Conservation (phyloP, 2,113 vertebrate genomes). For the Morone chrysops region DNA sequence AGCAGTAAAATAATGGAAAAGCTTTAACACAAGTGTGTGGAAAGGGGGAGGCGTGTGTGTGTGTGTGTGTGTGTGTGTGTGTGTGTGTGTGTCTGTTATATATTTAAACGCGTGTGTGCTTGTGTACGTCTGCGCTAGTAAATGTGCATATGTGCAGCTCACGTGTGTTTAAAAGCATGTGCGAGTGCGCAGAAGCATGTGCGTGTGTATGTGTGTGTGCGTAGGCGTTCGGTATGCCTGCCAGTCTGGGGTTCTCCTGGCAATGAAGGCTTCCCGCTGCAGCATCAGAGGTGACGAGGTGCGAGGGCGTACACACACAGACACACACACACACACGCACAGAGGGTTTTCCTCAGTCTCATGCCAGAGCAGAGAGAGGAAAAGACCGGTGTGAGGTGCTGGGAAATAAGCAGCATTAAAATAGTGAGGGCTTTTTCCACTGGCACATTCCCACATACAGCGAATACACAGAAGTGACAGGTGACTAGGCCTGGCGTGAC, state of each 20-base stretch:
- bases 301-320: constrained; percentile 72
- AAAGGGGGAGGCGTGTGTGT: constrained; percentile 17
- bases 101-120: constrained; percentile 10
- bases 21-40: constrained; percentile 48
- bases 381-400: constrained; percentile 78
- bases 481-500: constrained; percentile 72
- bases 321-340: constrained; percentile 51
- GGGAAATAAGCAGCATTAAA: constrained; percentile 80
- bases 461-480: constrained; percentile 79
- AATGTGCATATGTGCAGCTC: constrained; percentile 44
- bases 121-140: constrained; percentile 20
- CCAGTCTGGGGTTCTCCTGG: constrained; percentile 84
- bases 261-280: constrained; percentile 74
- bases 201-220: constrained; percentile 37
- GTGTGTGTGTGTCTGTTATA: no score
- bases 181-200: constrained; percentile 33
- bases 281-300: constrained; percentile 83
- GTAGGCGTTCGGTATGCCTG: constrained; percentile 79
- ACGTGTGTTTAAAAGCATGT: constrained; percentile 66
- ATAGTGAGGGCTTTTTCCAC: constrained; percentile 78
- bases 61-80: no score
- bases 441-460: constrained; percentile 67
- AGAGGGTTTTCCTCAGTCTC: constrained; percentile 78
- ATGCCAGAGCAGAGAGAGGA: constrained; percentile 74
- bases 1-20: constrained; percentile 71